Conservation (phyloP, 2,888 invertebrate species). For the Netelia melanura region DNA sequence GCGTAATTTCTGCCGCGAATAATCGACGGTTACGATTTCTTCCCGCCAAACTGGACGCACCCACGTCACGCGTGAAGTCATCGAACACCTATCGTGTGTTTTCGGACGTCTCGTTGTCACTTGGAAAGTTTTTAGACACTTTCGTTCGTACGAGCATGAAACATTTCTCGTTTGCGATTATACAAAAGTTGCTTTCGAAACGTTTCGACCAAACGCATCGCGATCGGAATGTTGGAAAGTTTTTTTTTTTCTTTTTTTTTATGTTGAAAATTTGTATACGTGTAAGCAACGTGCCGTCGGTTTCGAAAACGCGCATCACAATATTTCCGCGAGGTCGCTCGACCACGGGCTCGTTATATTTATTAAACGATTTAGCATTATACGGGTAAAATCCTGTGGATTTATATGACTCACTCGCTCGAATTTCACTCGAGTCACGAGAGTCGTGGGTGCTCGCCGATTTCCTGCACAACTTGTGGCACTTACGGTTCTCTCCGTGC, state of each 20-base stretch:
- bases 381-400: slow-evolving; percentile 22
- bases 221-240: slow-evolving; percentile 6
- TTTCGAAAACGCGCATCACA: slow-evolving; percentile 9
- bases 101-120: slow-evolving; percentile 34
- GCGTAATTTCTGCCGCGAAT: no score
- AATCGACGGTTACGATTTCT: slow-evolving; percentile 20
- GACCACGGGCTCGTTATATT: slow-evolving; percentile 5
- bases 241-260: background rate
- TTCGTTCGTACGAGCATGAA: background rate
- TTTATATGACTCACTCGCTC: slow-evolving; percentile 51
- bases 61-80: slow-evolving; percentile 54
- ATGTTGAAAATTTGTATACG: background rate
- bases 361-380: slow-evolving; percentile 28
- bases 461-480: slow-evolving; percentile 42
- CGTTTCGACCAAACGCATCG: background rate
- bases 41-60: slow-evolving; percentile 41
- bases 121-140: slow-evolving; percentile 56
- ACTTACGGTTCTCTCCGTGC: slow-evolving; percentile 19
- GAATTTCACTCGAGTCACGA: slow-evolving; percentile 49
- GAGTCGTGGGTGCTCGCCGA: slow-evolving; percentile 47
- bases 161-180: slow-evolving; percentile 9
- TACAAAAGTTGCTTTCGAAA: slow-evolving; percentile 16
- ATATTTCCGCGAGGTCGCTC: slow-evolving; percentile 22
- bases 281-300: no score
- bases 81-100: slow-evolving; percentile 37